Evolutionary conservation across 2,797 vertebrate species (phyloP).

Genomic region (Dallia pectoralis): DNA sequence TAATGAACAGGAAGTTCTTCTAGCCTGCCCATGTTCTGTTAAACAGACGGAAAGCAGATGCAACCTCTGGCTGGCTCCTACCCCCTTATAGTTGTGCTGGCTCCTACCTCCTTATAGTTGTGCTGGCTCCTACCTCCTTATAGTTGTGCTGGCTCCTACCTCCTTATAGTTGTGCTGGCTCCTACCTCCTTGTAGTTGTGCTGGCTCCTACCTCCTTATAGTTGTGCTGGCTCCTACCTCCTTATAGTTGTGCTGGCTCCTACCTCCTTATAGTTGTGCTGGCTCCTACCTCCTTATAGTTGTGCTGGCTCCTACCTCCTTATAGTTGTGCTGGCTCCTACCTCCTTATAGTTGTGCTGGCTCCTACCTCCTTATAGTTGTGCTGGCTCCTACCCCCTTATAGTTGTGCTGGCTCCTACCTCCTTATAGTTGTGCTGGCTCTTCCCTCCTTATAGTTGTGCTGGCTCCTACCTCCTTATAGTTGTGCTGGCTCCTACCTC

Average conservation of each 20-base stretch:
- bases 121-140: constrained; percentile 38
- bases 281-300: constrained; percentile 33
- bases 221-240: constrained; percentile 36
- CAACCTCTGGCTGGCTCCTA: constrained; percentile 38
- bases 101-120: constrained; percentile 34
- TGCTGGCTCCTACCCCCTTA: constrained; percentile 37
- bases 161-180: constrained; percentile 39
- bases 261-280: constrained; percentile 41
- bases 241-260: constrained; percentile 41
- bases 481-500: constrained; percentile 36
- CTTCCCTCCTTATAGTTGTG: too few species aligned
- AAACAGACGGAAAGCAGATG: constrained; percentile 57
- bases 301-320: constrained; percentile 38
- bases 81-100: constrained; percentile 42
- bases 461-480: constrained; percentile 36
- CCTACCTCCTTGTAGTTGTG: constrained; percentile 40
- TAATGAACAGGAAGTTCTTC: constrained; percentile 68
- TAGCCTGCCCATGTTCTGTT: constrained; percentile 43
- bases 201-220: constrained; percentile 36
- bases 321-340: constrained; percentile 35
- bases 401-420: constrained; percentile 36
- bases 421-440: too few species aligned
- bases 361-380: constrained; percentile 34
- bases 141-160: constrained; percentile 36
- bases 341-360: constrained; percentile 43